phyloP scores from a whole-genome alignment of 2,888 invertebrate species.

The Plagodis dolabraria region DNA sequence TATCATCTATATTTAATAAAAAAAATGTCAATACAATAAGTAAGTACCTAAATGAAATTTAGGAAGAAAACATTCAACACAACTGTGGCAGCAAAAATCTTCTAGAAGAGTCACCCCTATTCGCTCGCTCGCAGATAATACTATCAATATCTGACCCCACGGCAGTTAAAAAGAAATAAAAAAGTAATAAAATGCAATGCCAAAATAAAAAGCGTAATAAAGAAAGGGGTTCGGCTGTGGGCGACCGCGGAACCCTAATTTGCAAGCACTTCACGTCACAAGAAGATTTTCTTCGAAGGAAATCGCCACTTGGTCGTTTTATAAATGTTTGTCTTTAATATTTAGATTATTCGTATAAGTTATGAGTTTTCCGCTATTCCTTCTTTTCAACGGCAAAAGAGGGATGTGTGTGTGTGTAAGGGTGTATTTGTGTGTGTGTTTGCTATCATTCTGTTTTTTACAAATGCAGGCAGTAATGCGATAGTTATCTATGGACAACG shows the following conservation, averaged over 20 bases:
- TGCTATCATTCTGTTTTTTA: too few species aligned
- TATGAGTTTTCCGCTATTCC: too few species aligned
- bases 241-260: conserved; percentile 51
- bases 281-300: conserved; percentile 44
- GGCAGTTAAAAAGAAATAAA: conserved; percentile 81
- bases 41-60: too few species aligned
- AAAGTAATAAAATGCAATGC: conserved; percentile 81
- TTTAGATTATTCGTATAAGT: too few species aligned
- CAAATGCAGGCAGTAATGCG: too few species aligned
- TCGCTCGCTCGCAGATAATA: conserved; percentile 23
- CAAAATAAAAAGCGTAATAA: conserved; percentile 64
- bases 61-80: too few species aligned
- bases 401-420: too few species aligned
- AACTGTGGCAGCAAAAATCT: background rate
- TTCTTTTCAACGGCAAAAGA: too few species aligned
- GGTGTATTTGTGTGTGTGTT: too few species aligned
- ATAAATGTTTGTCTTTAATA: conserved; percentile 11
- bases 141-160: conserved; percentile 62
- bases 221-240: conserved; percentile 59
- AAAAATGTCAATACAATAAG: too few species aligned
- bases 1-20: too few species aligned
- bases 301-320: conserved; percentile 34
- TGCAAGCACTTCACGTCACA: conserved; percentile 46
- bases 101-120: conserved; percentile 49
- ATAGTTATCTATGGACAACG: too few species aligned